These are phyloP conservation scores for Ianthella basta DNA, from an alignment of 37 sponge, comb jelly and placozoan species.

Conservation along the genomic window DNA sequence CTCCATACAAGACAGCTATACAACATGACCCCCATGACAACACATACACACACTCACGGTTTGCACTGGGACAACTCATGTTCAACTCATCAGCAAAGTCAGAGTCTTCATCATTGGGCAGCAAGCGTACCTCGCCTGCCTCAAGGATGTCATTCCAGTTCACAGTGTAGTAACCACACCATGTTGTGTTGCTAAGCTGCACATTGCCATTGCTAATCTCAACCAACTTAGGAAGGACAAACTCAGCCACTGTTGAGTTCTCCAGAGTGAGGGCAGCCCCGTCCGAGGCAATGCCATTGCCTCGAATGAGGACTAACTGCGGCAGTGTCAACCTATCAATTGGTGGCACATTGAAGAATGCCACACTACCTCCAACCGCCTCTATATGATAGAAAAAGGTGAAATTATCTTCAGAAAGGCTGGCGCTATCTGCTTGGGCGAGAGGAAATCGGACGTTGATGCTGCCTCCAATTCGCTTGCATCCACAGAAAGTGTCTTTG, in stretches of 20 bases:
- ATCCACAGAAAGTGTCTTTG: slow-evolving; percentile 55
- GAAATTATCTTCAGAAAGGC: slow-evolving; percentile 39
- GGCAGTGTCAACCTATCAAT: slow-evolving; percentile 47
- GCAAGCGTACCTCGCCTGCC: neutral
- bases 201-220: slow-evolving; percentile 58
- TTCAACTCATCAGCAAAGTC: no score
- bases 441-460: slow-evolving; percentile 7
- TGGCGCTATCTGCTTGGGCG: neutral
- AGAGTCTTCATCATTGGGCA: no score
- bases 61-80: no score
- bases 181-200: neutral
- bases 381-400: slow-evolving; percentile 50
- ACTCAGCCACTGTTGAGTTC: slow-evolving; percentile 1
- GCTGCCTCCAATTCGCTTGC: slow-evolving; percentile 54
- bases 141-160: slow-evolving; percentile 62
- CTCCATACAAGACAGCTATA: no score
- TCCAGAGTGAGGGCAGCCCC: slow-evolving; percentile 22
- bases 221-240: slow-evolving; percentile 51
- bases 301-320: slow-evolving; percentile 63
- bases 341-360: slow-evolving; percentile 19
- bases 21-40: no score
- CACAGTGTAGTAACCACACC: slow-evolving; percentile 46
- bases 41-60: no score
- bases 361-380: slow-evolving; percentile 41
- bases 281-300: neutral